Evolutionary conservation across 2,797 vertebrate species (phyloP).

Genomic region (Lithobates pipiens): DNA sequence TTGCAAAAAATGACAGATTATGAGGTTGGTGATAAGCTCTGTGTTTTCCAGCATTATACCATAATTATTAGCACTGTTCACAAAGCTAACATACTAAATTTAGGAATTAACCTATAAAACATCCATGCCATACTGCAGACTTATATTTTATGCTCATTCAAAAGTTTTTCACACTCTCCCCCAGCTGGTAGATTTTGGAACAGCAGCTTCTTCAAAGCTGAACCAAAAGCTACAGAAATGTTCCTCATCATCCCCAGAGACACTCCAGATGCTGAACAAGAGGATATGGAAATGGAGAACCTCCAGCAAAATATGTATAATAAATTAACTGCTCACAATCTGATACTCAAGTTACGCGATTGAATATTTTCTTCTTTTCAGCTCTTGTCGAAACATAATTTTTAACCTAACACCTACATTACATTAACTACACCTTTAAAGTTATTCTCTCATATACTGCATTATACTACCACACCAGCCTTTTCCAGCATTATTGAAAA

Average conservation of each 20-base stretch:
- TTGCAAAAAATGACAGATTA: background rate
- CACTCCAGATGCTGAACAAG: conserved; percentile 55
- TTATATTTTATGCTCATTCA: conserved; percentile 30
- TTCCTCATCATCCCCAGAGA: conserved; percentile 48
- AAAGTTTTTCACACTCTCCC: conserved; percentile 58
- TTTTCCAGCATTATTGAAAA: background rate
- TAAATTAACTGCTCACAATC: conserved; percentile 49
- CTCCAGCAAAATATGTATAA: conserved; percentile 59
- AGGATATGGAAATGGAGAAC: conserved; percentile 57
- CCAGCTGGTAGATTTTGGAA: conserved; percentile 38
- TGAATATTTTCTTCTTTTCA: conserved; percentile 25
- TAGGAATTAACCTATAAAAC: background rate
- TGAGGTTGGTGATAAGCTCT: background rate
- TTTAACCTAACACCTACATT: background rate
- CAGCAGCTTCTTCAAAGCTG: conserved; percentile 49
- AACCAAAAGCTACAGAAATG: conserved; percentile 48
- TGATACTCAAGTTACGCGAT: conserved; percentile 32
- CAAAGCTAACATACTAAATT: conserved; percentile 1
- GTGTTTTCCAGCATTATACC: background rate
- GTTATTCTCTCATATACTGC: background rate
- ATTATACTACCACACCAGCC: background rate
- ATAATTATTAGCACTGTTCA: background rate
- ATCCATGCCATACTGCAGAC: background rate
- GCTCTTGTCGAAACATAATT: background rate
- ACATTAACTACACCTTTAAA: background rate